These are phyloP conservation scores for Eurois occulta DNA, from an alignment of 2,888 invertebrate species.

Conservation along the genomic window DNA sequence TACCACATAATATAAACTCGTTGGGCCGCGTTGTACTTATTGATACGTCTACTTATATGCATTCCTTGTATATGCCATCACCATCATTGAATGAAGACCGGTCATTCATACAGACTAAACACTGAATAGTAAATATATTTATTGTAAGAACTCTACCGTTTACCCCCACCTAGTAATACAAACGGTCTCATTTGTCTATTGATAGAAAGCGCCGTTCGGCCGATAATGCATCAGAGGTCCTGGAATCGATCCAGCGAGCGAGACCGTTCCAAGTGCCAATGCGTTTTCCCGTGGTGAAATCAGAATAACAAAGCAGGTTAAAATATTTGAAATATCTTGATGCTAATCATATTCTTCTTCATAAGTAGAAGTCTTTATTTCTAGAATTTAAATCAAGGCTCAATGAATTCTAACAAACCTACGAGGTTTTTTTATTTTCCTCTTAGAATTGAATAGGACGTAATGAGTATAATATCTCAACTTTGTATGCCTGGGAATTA, in stretches of 20 bases:
- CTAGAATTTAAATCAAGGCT: not conserved
- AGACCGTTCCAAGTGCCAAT: constrained; percentile 33
- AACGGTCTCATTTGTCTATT: constrained; percentile 53
- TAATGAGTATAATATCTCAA: not conserved
- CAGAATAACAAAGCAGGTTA: constrained; percentile 31
- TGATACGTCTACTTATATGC: constrained; percentile 48
- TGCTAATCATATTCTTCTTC: not conserved
- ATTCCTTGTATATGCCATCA: constrained; percentile 52
- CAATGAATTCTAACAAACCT: not conserved
- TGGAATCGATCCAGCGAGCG: constrained; percentile 47
- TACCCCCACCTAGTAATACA: constrained; percentile 13
- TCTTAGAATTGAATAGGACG: not conserved
- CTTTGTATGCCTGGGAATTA: constrained; percentile 33
- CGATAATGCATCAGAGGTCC: constrained; percentile 40
- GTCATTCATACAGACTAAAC: constrained; percentile 58
- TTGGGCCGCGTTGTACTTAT: constrained; percentile 43
- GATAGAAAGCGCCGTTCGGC: constrained; percentile 34
- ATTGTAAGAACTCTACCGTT: constrained; percentile 28
- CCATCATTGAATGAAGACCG: constrained; percentile 56
- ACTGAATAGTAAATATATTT: constrained; percentile 45
- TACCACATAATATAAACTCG: constrained; percentile 34
- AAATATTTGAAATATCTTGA: constrained; percentile 20
- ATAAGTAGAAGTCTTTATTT: not conserved
- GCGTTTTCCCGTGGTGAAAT: constrained; percentile 18
- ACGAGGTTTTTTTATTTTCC: not conserved